These are phyloP conservation scores for Campoletis raptor DNA, from an alignment of 2,888 invertebrate species.

Conservation along the genomic window DNA sequence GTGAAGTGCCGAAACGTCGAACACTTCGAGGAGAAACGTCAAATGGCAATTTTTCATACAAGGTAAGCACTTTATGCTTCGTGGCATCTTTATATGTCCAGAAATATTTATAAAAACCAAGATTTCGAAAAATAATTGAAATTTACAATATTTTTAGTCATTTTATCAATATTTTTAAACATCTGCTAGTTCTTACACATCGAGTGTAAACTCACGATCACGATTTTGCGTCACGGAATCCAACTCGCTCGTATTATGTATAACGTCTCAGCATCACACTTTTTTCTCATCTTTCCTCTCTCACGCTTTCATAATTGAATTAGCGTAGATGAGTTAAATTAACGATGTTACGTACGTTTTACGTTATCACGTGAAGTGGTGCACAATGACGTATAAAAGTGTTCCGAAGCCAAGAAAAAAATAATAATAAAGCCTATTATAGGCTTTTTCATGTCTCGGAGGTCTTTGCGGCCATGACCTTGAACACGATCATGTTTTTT, in stretches of 20 bases:
- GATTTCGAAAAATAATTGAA: background rate
- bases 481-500: background rate
- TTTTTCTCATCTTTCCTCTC: background rate
- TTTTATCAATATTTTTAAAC: background rate
- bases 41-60: background rate
- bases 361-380: background rate
- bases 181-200: background rate
- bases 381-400: slow-evolving; percentile 15
- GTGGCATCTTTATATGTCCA: background rate
- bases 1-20: background rate
- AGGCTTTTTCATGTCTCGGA: slow-evolving; percentile 16
- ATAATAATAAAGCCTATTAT: slow-evolving; percentile 35
- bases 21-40: background rate
- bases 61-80: background rate
- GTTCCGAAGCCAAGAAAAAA: slow-evolving; percentile 35
- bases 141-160: background rate
- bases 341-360: background rate
- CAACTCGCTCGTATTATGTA: background rate
- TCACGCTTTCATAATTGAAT: slow-evolving; percentile 44
- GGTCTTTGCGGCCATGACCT: slow-evolving; percentile 28
- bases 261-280: background rate
- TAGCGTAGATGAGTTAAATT: slow-evolving; percentile 27
- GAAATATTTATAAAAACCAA: background rate
- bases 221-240: slow-evolving; percentile 15
- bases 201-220: background rate